Evolutionary conservation across 2,888 invertebrate species (phyloP), one percentile per base, ranked within the genome.

Genomic region (Hesperia comma): DNA sequence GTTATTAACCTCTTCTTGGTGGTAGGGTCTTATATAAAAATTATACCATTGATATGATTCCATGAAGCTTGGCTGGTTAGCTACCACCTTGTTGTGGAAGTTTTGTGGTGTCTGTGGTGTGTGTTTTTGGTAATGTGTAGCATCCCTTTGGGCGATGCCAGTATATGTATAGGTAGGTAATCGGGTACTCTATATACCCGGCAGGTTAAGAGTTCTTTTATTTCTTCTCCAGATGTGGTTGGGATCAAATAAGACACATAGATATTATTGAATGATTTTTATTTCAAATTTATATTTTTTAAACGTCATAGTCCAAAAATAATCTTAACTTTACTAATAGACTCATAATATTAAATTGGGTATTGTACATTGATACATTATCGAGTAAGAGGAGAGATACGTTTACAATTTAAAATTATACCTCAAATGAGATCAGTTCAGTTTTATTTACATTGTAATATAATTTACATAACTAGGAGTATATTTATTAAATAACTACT

Each of bases 351-450:
- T 49, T 63, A 63, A 67, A 67, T 58, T 68, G 51, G 17, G 49
- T 68, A 57, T 61, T 61, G 19, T 69, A 66, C 63, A 63, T 62
- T 60, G 41, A 68, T 70, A 69, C 40, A 60, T 43, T 64, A 58
- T 53, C 58, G 60, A 21, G 60, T 66, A 66, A 56, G 43, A 41
- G 58, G 21, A 60, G 43, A 57, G n/a, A 46, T 49, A 71, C 69
- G 70, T 70, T 73, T 73, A 74, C 55, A 70, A 70, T 69, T 72
- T 71, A 55, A 69, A 54, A 68, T 71, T 70, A 74, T 75, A 80
- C 33, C 86, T 87, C 85, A 77, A 78, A 79, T 88, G 88, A 88
- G 88, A 88, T 88, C 88, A 86, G 83, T 87, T 83, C 77, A 70
- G 69, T 63, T 64, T 73, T 74, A 75, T 37, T 62, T 68, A 64